Percentiles rank a stretch among this genome's conserved stretches.
Evolutionary conservation across 1,140 invertebrate genomes (phyloP).

Genomic region (Whitmania pigra): DNA sequence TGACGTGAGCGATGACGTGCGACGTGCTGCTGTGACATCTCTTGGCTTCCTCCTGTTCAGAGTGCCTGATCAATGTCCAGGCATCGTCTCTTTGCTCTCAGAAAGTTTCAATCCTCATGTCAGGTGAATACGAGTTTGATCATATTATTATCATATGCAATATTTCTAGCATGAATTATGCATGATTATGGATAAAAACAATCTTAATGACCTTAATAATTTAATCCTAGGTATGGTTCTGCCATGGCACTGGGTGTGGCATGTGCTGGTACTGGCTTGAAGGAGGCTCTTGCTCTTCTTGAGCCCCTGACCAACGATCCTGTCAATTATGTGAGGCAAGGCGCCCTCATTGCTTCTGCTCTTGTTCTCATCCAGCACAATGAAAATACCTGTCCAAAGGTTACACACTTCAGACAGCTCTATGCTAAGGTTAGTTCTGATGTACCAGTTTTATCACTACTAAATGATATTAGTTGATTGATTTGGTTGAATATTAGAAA

Average conservation of each 20-base stretch:
- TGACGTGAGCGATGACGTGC: conserved; percentile 96
- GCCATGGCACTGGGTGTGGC: conserved; percentile 90
- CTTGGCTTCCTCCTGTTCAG: conserved; percentile 90
- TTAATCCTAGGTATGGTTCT: conserved; percentile 68
- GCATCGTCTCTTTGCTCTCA: conserved; percentile 82
- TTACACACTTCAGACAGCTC: conserved; percentile 77
- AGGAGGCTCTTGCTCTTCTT: conserved; percentile 85
- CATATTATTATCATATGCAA: not conserved
- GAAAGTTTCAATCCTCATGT: conserved; percentile 99
- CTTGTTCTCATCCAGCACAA: conserved; percentile 98
- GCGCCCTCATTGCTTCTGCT: conserved; percentile 82
- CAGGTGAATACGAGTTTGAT: not conserved
- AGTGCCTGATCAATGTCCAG: conserved; percentile 90
- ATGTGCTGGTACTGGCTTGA: conserved; percentile 87
- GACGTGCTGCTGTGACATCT: conserved; percentile 88
- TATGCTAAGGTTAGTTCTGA: conserved; percentile 58
- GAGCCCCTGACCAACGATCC: conserved; percentile 98
- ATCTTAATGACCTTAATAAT: not conserved
- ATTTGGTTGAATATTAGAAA: not conserved
- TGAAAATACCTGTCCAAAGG: conserved; percentile 82
- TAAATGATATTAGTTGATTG: not conserved
- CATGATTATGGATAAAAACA: not conserved
- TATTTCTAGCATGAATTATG: not conserved
- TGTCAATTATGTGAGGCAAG: conserved; percentile 96
- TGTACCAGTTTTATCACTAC: conserved; percentile 14